Conservation (phyloP, 2,113 vertebrate genomes). For the Isichthys henryi region DNA sequence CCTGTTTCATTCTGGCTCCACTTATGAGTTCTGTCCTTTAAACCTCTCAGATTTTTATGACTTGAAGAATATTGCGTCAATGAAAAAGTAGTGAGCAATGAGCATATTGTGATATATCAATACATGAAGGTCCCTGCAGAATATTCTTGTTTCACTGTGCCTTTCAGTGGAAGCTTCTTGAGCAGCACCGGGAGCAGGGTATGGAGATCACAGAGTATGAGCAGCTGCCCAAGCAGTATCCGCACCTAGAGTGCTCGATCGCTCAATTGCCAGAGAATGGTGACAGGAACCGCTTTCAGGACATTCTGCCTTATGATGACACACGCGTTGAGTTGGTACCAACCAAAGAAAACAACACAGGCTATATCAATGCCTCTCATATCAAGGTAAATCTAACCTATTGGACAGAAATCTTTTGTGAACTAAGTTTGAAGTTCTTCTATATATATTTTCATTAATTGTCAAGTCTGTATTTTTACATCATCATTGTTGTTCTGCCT, state of each 20-base stretch:
- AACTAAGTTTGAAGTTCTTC: background rate
- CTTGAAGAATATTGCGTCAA: background rate
- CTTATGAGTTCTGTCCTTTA: background rate
- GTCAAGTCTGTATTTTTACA: background rate
- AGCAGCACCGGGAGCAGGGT: constrained; percentile 79
- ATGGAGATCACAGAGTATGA: constrained; percentile 90
- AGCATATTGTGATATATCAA: background rate
- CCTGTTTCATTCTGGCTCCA: background rate
- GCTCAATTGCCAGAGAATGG: constrained; percentile 79
- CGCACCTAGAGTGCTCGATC: constrained; percentile 61
- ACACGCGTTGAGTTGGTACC: constrained; percentile 89
- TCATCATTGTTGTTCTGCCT: background rate
- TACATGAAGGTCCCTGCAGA: background rate
- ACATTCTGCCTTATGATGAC: constrained; percentile 88
- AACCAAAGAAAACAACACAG: constrained; percentile 96
- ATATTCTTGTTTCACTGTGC: background rate
- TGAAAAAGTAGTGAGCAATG: background rate
- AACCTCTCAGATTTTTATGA: background rate
- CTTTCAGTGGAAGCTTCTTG: constrained; percentile 75
- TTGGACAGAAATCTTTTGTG: background rate
- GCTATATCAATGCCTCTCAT: constrained; percentile 95
- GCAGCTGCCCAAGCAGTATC: constrained; percentile 68
- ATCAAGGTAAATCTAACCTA: constrained; percentile 66
- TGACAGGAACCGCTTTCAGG: constrained; percentile 89
- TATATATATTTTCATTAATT: background rate